Conservation (phyloP, 2,797 vertebrate genomes). For the Ceryle rudis region DNA sequence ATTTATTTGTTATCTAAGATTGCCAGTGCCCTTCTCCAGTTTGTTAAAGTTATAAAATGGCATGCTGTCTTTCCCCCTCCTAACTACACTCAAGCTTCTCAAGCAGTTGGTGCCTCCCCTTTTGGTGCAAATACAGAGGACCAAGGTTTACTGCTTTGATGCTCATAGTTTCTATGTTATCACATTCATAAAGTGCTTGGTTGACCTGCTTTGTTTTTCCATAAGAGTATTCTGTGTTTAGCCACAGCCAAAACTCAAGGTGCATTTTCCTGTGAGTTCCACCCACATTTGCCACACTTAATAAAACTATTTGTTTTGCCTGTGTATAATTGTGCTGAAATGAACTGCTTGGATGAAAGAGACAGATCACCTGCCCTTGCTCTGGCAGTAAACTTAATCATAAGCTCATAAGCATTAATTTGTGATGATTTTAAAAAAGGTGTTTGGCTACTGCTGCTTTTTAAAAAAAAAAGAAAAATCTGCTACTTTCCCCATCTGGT, state of each 20-base stretch:
- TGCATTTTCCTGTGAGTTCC: slow-evolving; percentile 26
- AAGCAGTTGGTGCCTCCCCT: not conserved
- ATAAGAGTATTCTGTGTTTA: not conserved
- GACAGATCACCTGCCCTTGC: slow-evolving; percentile 2
- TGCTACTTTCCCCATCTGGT: slow-evolving; percentile 7
- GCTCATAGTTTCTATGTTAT: not conserved
- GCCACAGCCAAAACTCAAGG: slow-evolving; percentile 2
- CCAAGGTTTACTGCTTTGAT: slow-evolving; percentile 14
- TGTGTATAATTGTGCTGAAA: not conserved
- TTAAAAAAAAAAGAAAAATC: too few relatives aligned
- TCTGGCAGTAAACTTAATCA: slow-evolving; percentile 22
- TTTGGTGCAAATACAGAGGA: not conserved
- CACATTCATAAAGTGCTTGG: not conserved
- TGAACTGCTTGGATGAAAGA: not conserved
- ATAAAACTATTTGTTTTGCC: not conserved
- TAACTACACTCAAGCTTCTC: not conserved
- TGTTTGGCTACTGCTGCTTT: not conserved
- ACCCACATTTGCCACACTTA: not conserved
- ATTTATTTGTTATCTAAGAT: not conserved
- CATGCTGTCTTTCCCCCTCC: not conserved
- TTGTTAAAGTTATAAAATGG: not conserved
- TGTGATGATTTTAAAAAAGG: slow-evolving; percentile 1
- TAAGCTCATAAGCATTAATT: not conserved
- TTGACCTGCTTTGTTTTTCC: not conserved
- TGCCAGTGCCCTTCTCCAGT: not conserved